Evolutionary conservation across 2,797 vertebrate species (phyloP).

Genomic region (Manis crassicaudata): DNA sequence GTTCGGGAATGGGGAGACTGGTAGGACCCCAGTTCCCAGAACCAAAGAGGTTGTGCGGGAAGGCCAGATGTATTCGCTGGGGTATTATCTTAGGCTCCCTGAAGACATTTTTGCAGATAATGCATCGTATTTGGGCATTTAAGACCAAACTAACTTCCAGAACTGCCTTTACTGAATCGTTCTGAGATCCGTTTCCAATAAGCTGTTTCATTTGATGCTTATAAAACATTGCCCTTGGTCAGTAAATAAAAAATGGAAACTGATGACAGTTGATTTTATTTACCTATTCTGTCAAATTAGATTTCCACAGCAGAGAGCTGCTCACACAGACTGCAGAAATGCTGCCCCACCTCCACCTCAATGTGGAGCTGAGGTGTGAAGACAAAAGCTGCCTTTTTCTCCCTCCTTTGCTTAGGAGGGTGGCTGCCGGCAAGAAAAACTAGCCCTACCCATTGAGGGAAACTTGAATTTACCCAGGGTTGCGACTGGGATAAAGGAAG

Average conservation of each 20-base stretch:
- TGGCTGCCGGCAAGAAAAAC: background rate
- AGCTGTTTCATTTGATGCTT: conserved; percentile 83
- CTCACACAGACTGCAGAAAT: conserved; percentile 35
- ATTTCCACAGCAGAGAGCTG: conserved; percentile 62
- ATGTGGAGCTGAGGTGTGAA: background rate
- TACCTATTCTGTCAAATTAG: conserved; percentile 85
- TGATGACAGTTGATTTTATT: conserved; percentile 93
- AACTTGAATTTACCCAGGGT: background rate
- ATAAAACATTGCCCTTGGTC: conserved; percentile 88
- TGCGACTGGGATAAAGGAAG: background rate
- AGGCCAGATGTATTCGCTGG: conserved; percentile 86
- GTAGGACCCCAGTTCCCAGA: background rate
- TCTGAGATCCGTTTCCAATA: conserved; percentile 89
- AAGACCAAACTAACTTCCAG: conserved; percentile 85
- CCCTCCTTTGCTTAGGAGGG: too few species aligned
- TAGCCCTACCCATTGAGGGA: background rate
- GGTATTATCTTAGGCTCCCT: conserved; percentile 85
- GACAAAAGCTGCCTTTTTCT: background rate
- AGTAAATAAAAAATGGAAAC: conserved; percentile 89
- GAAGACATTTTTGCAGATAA: conserved; percentile 89
- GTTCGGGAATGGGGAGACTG: background rate
- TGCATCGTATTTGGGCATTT: conserved; percentile 88
- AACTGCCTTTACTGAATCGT: conserved; percentile 86
- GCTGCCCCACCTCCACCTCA: background rate
- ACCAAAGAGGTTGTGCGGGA: conserved; percentile 79